Conservation (phyloP, 2,888 invertebrate genomes). For the Allacma fusca region DNA sequence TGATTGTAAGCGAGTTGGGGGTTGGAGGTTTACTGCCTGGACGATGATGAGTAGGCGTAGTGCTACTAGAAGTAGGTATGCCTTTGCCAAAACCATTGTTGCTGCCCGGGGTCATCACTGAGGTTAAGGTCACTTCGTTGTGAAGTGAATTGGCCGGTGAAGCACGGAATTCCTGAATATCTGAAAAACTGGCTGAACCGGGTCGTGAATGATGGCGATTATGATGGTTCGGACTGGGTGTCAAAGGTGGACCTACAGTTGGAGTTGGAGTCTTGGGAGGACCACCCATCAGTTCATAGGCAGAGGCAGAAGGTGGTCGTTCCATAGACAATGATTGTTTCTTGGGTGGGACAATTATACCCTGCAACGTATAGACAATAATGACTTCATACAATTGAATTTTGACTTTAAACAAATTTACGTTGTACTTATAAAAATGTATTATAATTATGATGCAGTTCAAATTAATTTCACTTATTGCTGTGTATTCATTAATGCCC, state of each 20-base stretch:
- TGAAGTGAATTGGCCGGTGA: conserved; percentile 16
- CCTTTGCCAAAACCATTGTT: conserved; percentile 41
- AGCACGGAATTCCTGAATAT: conserved; percentile 46
- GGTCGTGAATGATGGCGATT: conserved; percentile 53
- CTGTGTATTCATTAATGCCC: too few relatives aligned
- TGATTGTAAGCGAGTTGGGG: conserved; percentile 39
- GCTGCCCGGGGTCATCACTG: conserved; percentile 21
- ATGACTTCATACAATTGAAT: too few relatives aligned
- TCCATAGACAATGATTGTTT: conserved; percentile 50
- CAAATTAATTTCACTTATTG: too few relatives aligned
- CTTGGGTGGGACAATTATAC: conserved; percentile 53
- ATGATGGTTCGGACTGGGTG: conserved; percentile 55
- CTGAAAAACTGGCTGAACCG: conserved; percentile 48
- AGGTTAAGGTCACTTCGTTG: conserved; percentile 32
- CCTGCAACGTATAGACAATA: conserved; percentile 42
- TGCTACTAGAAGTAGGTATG: conserved; percentile 10
- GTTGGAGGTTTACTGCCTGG: conserved; percentile 30
- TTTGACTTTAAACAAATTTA: too few relatives aligned
- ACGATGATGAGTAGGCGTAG: neutral
- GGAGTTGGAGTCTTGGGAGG: conserved; percentile 60
- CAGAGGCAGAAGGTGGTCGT: conserved; percentile 19
- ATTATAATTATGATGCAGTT: too few relatives aligned
- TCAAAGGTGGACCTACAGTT: conserved; percentile 50
- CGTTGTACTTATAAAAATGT: too few relatives aligned
- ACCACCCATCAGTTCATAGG: conserved; percentile 28